Percentiles rank a stretch among this genome's conserved stretches.
These are phyloP conservation scores for Gisinianus flammeolus DNA, from an alignment of 2,888 invertebrate species.

Conservation along the genomic window DNA sequence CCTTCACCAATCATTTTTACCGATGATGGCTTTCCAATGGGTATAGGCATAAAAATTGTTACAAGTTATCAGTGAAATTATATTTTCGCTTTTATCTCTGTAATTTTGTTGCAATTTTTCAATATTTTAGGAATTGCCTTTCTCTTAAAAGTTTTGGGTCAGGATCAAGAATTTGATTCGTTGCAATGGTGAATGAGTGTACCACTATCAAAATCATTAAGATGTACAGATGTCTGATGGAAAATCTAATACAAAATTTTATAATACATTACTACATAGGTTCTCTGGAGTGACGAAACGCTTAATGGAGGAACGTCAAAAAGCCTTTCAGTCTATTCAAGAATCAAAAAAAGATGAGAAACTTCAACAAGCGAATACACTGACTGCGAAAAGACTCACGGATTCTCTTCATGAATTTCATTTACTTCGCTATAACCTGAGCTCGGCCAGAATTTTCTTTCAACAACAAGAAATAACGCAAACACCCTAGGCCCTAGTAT, in stretches of 20 bases:
- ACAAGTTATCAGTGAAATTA: neutral
- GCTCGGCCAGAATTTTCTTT: slow-evolving; percentile 95
- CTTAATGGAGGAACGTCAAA: slow-evolving; percentile 51
- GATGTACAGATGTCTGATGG: no score
- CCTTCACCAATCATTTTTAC: slow-evolving; percentile 88
- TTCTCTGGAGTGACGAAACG: slow-evolving; percentile 64
- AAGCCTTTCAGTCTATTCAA: slow-evolving; percentile 57
- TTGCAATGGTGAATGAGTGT: no score
- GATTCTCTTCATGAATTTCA: slow-evolving; percentile 77
- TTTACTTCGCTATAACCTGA: slow-evolving; percentile 86
- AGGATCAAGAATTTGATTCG: slow-evolving; percentile 84
- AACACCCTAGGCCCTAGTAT: no score
- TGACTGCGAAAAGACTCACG: slow-evolving; percentile 79
- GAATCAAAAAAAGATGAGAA: slow-evolving; percentile 76
- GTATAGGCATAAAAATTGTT: slow-evolving; percentile 62
- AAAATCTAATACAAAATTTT: no score
- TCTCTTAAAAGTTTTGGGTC: slow-evolving; percentile 86
- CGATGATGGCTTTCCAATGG: slow-evolving; percentile 98
- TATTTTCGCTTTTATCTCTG: no score
- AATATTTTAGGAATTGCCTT: slow-evolving; percentile 74
- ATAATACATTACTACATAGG: no score
- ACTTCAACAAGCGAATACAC: slow-evolving; percentile 86
- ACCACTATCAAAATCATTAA: no score
- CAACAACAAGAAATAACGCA: slow-evolving; percentile 64
- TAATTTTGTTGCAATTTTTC: neutral